Percentiles rank a stretch among this genome's conserved stretches.
These are phyloP conservation scores for Rattus norvegicus DNA, from an alignment of 2,113 vertebrate species.

Conservation along the genomic window DNA sequence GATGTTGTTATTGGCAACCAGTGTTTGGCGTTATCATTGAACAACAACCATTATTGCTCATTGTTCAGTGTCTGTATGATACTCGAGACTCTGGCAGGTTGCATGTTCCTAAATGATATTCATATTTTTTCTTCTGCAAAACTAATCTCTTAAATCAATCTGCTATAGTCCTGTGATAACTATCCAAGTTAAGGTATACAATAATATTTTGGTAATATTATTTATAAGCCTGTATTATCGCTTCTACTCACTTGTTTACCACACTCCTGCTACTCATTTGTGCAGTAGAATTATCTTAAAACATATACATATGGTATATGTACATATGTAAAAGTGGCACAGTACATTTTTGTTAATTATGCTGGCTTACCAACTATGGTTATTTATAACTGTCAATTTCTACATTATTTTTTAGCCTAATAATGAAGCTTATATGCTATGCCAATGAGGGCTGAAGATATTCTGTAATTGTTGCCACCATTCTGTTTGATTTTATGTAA, in stretches of 20 bases:
- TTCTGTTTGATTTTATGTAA: neutral
- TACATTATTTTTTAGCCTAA: neutral
- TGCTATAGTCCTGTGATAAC: neutral
- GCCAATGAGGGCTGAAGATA: neutral
- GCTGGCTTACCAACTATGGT: neutral
- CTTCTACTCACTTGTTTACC: neutral
- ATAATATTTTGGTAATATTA: slow-evolving; percentile 6
- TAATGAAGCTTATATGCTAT: neutral
- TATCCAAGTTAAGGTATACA: neutral
- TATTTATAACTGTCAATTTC: slow-evolving; percentile 17
- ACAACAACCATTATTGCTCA: neutral
- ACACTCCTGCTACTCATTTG: neutral
- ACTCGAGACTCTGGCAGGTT: neutral
- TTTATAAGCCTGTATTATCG: neutral
- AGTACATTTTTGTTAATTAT: neutral
- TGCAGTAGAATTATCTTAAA: neutral
- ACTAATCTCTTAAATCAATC: neutral
- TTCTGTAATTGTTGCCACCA: neutral
- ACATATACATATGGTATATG: neutral
- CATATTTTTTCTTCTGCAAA: neutral
- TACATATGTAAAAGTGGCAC: neutral
- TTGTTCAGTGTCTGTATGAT: neutral
- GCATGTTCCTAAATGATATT: neutral
- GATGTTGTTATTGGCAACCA: neutral
- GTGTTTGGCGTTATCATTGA: neutral